phyloP scores from a whole-genome alignment of 2,888 invertebrate species.

The Polyommatus iphigenia region DNA sequence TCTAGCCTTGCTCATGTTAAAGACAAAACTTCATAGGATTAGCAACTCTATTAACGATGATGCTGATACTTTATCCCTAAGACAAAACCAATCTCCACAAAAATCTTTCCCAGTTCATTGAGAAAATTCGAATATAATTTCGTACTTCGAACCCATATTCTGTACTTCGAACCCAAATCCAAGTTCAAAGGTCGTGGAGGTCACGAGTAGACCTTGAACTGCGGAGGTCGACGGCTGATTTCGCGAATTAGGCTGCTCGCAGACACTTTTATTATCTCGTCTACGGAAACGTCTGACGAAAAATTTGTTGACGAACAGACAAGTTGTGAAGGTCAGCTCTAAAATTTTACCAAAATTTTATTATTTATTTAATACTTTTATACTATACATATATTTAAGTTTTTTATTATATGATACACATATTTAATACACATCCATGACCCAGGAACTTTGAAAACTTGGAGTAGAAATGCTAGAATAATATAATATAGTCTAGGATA shows the following conservation, averaged over 20 bases:
- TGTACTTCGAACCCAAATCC: conserved; percentile 47
- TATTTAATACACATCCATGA: too few species aligned
- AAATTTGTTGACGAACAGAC: background rate
- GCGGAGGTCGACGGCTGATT: conserved; percentile 40
- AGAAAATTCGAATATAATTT: background rate
- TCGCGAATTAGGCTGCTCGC: conserved; percentile 35
- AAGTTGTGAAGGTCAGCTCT: background rate
- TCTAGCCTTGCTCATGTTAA: too few species aligned
- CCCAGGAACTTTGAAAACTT: too few species aligned
- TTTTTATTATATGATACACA: too few species aligned
- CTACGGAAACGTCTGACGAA: conserved; percentile 15
- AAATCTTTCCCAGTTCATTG: background rate
- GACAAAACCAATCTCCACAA: background rate
- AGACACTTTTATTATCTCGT: conserved; percentile 21
- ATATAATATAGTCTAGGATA: too few species aligned
- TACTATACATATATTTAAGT: too few species aligned
- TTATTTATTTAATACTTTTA: too few species aligned
- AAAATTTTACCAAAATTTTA: background rate
- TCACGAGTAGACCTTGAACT: conserved; percentile 57
- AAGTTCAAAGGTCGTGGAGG: conserved; percentile 74
- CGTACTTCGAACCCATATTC: background rate
- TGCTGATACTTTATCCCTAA: background rate
- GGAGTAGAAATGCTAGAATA: too few species aligned
- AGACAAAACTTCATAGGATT: too few species aligned
- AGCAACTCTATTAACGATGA: background rate